phyloP scores from a whole-genome alignment of 2,797 vertebrate species.

The Petrocephalus sullivani region DNA sequence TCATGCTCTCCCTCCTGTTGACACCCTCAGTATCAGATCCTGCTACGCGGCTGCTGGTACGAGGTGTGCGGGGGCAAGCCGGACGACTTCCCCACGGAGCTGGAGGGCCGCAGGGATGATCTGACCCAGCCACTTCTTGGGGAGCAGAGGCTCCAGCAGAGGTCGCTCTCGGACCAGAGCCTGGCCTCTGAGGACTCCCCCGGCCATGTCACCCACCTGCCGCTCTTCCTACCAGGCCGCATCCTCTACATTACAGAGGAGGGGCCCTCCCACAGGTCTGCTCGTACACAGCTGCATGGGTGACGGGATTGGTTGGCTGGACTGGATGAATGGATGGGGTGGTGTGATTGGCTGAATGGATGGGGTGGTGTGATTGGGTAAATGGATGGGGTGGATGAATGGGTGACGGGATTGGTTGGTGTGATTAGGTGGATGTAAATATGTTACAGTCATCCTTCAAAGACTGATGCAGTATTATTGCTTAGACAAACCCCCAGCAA shows the following conservation, averaged over 20 bases:
- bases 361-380: neutral
- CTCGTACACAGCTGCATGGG: neutral
- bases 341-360: neutral
- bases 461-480: neutral
- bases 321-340: neutral
- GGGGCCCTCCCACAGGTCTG: conserved; percentile 71
- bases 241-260: conserved; percentile 84
- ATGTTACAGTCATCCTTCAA: neutral
- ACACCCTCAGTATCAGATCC: conserved; percentile 79
- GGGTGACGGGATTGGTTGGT: too few relatives aligned
- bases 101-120: conserved; percentile 72
- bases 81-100: conserved; percentile 76
- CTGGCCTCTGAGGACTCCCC: conserved; percentile 71
- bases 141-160: conserved; percentile 78
- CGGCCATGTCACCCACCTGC: conserved; percentile 67
- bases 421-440: neutral
- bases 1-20: fast-evolving
- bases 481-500: too few relatives aligned
- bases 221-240: conserved; percentile 79
- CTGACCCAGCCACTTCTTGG: conserved; percentile 81
- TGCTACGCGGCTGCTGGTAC: conserved; percentile 87
- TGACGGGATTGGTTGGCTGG: too few relatives aligned
- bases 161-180: conserved; percentile 73
- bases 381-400: neutral
- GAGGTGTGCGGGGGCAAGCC: conserved; percentile 86